Evolutionary conservation across 2,797 vertebrate species (phyloP), one percentile per base, ranked within the genome.

Genomic region (Acanthiza pusilla): DNA sequence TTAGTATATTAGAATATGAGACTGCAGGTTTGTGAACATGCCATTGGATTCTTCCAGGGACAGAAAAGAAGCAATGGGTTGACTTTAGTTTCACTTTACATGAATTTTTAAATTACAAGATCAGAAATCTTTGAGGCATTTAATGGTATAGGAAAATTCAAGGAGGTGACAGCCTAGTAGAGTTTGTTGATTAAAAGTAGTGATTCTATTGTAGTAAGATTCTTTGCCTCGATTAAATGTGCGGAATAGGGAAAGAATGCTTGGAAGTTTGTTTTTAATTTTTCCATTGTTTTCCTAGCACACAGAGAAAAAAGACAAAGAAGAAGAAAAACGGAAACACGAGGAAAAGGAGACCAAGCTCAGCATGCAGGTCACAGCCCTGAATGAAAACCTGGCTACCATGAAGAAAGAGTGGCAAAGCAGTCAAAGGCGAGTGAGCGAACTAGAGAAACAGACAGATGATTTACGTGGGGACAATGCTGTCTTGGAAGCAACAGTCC

Each of bases 371-470:
- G 98, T 99, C 85, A 98, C 98, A 48, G 99, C 99, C 25, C 96
- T 99, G 88, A 99, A 99, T 82, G 99, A 99, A 92, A 99, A 99
- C 25, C 95, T 99, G 94, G 99, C 99, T 65, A 99, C 99, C 3
- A 97, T 99, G 94, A 99, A 99, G 97, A 98, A 99, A 27, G 99
- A 99, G 96, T 99, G 99, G 98, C 99, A 99, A 91, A 98, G 98
- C 82, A 99, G 99, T 96, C 99, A 99, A 85, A 97, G 98, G 80
- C 97, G 99, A 65, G 99, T 99, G 4, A 96, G 98, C 0, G 99
- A 99, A 82, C 98, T 99, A 60, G 99, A 99, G 98, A 99, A 99
- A 60, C 99, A 99, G 96, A 99, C 98, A 0, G 99, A 99, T 3
- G 99, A 99, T 95, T 97, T 99, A 79, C 98, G 99, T 58, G 99